Conservation (phyloP, 2,113 vertebrate species). For the Paralichthys olivaceus region DNA sequence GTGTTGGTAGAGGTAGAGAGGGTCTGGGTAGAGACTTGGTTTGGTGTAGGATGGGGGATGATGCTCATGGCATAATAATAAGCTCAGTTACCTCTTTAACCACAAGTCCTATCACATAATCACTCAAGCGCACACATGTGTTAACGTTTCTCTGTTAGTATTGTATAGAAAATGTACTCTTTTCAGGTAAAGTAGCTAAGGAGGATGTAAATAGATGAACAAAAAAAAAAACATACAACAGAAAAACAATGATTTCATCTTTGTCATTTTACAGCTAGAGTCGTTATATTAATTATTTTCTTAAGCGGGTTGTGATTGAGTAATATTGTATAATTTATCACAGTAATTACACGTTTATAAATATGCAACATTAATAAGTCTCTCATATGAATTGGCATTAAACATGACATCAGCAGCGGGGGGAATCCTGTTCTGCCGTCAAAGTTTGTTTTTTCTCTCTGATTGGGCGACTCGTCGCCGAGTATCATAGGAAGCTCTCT, state of each 20-base stretch:
- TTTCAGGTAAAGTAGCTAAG: no score
- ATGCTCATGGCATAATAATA: constrained; percentile 55
- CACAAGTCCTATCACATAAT: not conserved
- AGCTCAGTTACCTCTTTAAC: constrained; percentile 26
- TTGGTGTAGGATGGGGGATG: constrained; percentile 24
- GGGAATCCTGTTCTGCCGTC: constrained; percentile 11
- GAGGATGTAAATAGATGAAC: no score
- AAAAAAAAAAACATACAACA: not conserved
- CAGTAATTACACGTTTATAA: not conserved
- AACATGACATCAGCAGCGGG: not conserved
- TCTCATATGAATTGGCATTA: no score
- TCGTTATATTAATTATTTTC: not conserved
- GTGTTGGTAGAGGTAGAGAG: constrained; percentile 13
- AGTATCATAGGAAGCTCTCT: constrained; percentile 1
- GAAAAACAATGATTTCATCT: constrained; percentile 4
- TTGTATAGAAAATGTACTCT: no score
- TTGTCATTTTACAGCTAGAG: not conserved
- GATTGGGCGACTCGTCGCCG: constrained; percentile 20
- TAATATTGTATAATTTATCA: not conserved
- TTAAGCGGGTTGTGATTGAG: not conserved
- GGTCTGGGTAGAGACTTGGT: constrained; percentile 34
- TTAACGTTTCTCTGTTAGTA: no score
- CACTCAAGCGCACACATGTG: not conserved
- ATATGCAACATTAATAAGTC: no score
- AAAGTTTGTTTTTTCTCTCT: constrained; percentile 10